Conservation (phyloP, 92 coral and sea anemone genomes). For the Phymanthus crucifer region DNA sequence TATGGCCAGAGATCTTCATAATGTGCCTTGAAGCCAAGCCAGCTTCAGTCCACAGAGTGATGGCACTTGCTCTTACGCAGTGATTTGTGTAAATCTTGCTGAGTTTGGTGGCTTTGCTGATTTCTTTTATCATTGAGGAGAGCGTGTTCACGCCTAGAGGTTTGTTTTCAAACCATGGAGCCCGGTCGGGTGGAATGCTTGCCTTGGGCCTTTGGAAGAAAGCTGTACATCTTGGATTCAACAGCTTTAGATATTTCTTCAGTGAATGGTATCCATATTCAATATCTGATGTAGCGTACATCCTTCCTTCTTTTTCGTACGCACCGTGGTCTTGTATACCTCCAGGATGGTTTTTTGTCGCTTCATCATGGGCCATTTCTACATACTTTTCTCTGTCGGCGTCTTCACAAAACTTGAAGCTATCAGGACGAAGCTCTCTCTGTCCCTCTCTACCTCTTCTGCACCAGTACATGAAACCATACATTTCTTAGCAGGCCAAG, state of each 20-base stretch:
- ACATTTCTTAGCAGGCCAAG: constrained; percentile 45
- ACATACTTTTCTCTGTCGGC: constrained; percentile 44
- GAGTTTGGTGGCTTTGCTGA: neutral
- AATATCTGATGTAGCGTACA: constrained; percentile 29
- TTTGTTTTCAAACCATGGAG: constrained; percentile 10
- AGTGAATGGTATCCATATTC: constrained; percentile 16
- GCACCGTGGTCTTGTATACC: constrained; percentile 45
- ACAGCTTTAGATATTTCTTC: neutral
- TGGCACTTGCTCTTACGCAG: too few species aligned
- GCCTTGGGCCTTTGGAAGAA: constrained; percentile 27
- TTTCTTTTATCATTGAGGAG: neutral
- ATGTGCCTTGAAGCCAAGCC: neutral
- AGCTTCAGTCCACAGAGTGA: too few species aligned
- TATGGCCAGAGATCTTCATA: constrained; percentile 2
- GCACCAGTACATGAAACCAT: constrained; percentile 54
- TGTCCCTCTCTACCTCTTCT: constrained; percentile 56
- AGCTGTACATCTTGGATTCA: constrained; percentile 31
- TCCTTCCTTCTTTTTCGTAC: constrained; percentile 35
- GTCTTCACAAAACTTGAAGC: constrained; percentile 38
- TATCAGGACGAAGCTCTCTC: constrained; percentile 34
- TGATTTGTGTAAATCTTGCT: neutral
- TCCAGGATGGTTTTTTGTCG: constrained; percentile 53
- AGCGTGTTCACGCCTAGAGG: constrained; percentile 15
- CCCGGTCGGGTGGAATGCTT: neutral
- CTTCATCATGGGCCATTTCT: constrained; percentile 52